These are phyloP conservation scores for Intellagama lesueurii DNA, from an alignment of 2,797 vertebrate species.

Conservation along the genomic window DNA sequence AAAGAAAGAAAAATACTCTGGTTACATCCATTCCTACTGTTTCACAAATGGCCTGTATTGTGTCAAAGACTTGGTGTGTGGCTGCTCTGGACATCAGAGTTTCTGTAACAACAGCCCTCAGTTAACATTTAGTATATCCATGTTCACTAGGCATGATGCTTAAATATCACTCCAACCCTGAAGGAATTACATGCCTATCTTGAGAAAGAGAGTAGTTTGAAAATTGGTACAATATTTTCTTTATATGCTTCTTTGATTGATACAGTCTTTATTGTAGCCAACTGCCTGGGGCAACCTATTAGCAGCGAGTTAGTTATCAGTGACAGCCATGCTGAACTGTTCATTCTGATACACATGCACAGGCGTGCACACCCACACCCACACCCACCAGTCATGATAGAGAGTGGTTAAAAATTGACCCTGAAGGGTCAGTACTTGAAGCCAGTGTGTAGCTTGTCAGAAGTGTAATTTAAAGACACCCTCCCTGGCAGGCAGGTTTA, in stretches of 20 bases:
- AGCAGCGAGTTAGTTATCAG: slow-evolving; percentile 27
- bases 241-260: slow-evolving; percentile 25
- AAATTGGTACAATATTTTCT: slow-evolving; percentile 2
- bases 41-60: not conserved
- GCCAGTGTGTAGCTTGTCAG: slow-evolving; percentile 35
- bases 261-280: slow-evolving; percentile 10
- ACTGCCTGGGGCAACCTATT: slow-evolving; percentile 36
- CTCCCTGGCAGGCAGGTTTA: slow-evolving; percentile 32
- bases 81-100: slow-evolving; percentile 20
- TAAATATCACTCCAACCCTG: slow-evolving; percentile 37
- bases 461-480: slow-evolving; percentile 44
- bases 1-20: not conserved
- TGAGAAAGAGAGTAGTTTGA: slow-evolving; percentile 30
- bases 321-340: slow-evolving; percentile 32
- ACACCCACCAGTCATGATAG: not conserved
- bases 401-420: slow-evolving; percentile 28
- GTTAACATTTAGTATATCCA: slow-evolving; percentile 12
- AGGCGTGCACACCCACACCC: not conserved
- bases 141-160: slow-evolving; percentile 12
- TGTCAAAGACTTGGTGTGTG: slow-evolving; percentile 19
- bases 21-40: not conserved
- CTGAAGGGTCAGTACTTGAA: not conserved
- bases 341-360: not conserved
- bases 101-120: slow-evolving; percentile 21
- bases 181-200: slow-evolving; percentile 21